Evolutionary conservation across 1,140 invertebrate genomes (phyloP).

Genomic region (Tetragonula clypearis): DNA sequence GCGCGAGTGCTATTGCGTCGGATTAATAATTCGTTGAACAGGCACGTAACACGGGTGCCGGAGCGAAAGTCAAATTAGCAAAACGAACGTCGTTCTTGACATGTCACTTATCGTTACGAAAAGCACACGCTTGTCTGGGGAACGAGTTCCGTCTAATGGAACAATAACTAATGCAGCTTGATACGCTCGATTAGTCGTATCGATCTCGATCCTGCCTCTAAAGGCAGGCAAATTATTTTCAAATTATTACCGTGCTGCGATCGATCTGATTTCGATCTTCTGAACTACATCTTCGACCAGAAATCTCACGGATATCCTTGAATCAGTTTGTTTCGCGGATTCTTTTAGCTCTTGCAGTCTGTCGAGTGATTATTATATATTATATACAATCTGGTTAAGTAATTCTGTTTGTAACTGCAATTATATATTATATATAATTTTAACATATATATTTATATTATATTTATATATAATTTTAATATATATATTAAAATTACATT

Average conservation of each 20-base stretch:
- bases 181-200: constrained; percentile 2
- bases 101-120: constrained; percentile 37
- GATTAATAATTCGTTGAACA: constrained; percentile 35
- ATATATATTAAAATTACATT: too few species aligned
- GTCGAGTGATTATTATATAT: too few species aligned
- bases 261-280: not conserved
- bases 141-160: constrained; percentile 40
- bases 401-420: too few species aligned
- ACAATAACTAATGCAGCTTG: constrained; percentile 37
- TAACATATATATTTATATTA: too few species aligned
- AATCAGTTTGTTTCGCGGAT: too few species aligned
- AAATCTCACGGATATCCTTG: too few species aligned
- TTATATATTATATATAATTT: too few species aligned
- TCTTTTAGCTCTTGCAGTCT: too few species aligned
- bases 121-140: not conserved
- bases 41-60: constrained; percentile 39
- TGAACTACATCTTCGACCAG: not conserved
- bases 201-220: not conserved
- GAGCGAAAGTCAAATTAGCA: constrained; percentile 53
- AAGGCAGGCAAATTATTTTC: not conserved
- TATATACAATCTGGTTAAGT: too few species aligned
- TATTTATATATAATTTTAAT: too few species aligned
- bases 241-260: not conserved
- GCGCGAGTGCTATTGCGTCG: not conserved
- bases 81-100: constrained; percentile 19